phyloP scores from a whole-genome alignment of 2,113 vertebrate genomes.

The Phrynosoma platyrhinos region DNA sequence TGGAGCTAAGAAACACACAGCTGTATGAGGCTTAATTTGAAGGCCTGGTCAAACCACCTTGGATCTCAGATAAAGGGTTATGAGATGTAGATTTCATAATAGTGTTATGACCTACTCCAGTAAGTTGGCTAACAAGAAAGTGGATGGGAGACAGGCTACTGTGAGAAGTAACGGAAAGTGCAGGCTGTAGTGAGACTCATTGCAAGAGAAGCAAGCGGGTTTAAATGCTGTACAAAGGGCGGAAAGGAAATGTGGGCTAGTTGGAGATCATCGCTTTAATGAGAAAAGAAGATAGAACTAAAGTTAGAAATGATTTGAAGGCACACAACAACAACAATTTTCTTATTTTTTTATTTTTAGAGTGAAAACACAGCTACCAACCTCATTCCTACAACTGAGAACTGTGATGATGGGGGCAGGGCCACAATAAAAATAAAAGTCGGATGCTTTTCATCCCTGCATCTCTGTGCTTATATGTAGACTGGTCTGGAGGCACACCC shows the following conservation, averaged over 20 bases:
- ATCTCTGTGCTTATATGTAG: too few species aligned
- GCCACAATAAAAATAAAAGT: too few species aligned
- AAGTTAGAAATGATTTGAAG: too few species aligned
- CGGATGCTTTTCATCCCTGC: too few species aligned
- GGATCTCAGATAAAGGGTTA: slow-evolving; percentile 24
- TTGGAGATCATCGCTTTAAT: not conserved
- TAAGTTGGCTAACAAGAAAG: fast-evolving
- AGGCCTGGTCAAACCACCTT: not conserved
- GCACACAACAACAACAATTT: too few species aligned
- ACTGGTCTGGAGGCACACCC: not conserved
- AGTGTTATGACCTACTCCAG: not conserved
- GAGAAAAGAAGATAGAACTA: not conserved
- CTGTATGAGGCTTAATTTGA: not conserved
- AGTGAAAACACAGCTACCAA: not conserved
- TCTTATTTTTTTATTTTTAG: too few species aligned
- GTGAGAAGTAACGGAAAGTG: not conserved
- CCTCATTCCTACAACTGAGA: too few species aligned
- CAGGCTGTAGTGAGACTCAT: not conserved
- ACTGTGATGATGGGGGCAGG: too few species aligned
- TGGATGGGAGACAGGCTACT: not conserved
- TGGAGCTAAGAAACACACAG: fast-evolving
- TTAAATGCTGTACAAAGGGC: not conserved
- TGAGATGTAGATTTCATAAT: slow-evolving; percentile 1
- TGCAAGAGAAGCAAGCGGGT: not conserved
- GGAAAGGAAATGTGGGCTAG: not conserved